These are phyloP conservation scores for Cataglyphis cursor DNA, from an alignment of 2,888 invertebrate genomes.

Conservation along the genomic window DNA sequence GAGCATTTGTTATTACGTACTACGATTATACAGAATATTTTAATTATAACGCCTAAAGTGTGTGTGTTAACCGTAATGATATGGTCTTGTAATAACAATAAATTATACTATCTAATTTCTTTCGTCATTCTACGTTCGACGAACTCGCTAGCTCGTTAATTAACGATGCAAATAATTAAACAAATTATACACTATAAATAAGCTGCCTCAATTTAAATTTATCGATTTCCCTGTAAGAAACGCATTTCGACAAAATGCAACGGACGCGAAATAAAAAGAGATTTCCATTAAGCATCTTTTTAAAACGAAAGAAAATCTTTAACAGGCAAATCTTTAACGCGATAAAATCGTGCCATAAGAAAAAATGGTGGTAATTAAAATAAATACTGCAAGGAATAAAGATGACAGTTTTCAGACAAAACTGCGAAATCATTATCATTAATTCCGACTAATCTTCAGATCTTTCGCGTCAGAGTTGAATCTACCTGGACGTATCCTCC, in stretches of 20 bases:
- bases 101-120: conserved; percentile 76
- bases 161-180: conserved; percentile 63
- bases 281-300: not conserved
- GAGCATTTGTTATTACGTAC: conserved; percentile 71
- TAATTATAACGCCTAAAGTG: conserved; percentile 79
- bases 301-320: conserved; percentile 4
- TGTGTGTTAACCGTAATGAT: conserved; percentile 80
- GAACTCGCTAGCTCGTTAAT: conserved; percentile 59
- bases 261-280: not conserved
- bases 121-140: conserved; percentile 60
- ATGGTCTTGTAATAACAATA: conserved; percentile 82
- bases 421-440: conserved; percentile 16
- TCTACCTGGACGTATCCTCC: conserved; percentile 67
- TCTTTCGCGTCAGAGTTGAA: conserved; percentile 37
- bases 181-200: not conserved
- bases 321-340: not conserved
- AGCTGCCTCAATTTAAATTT: not conserved
- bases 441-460: conserved; percentile 17
- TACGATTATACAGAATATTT: conserved; percentile 77
- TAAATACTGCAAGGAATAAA: conserved; percentile 46
- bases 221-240: not conserved
- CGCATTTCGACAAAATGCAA: not conserved
- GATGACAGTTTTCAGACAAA: conserved; percentile 41
- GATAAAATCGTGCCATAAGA: not conserved
- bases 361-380: not conserved